Base-by-base conservation (phyloP, 64 coral and sea anemone species). In the Montipora sp. region DNA sequence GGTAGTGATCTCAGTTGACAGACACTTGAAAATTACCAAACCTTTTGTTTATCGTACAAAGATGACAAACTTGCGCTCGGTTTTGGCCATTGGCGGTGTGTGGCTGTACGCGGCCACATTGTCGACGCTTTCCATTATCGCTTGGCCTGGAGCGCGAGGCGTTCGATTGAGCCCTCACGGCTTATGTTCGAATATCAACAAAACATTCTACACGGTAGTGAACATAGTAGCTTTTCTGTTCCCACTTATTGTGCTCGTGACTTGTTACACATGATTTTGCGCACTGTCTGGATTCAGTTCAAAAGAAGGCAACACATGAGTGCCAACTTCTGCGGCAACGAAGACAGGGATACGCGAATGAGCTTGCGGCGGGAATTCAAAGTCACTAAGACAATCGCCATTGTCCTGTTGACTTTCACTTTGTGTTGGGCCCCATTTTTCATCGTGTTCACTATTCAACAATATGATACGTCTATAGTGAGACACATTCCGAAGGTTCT, bases 21-120 rank as follows among this genome's bases (percentile, higher is more conserved):
- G 95, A 47, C 94, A 94, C 59, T 75, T 96, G 24, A 94, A 96
- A 90, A 96, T 96, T 57, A 96, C 95, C 59, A 96, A 96, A 44
- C 95, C 95, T 1, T 96, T 96, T 70, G 74, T 20, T 83, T 94
- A 96, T 87, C 95, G 94, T 63, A 79, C 66, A 46, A 75, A 76
- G 16, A 90, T 96, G 92, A 96, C 95, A 8, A 83, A 91, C 50
- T 50, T 45, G 11, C 92, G 95, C 27, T 89, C 92, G 4, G 78
- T 91, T 21, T 47, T 87, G 19, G 92, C 95, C 24, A 88, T 96
- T 8, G 83, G 81, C 18, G 92, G 82, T 0, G 92, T 96, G 2
- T 96, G 92, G 92, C 3, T 91, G 43, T 96, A 96, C 47, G 87
- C 95, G 3, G 71, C 74, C 4, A 65, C 57, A 18, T 83, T 96